Base-by-base conservation (phyloP, 2,113 vertebrate species). In the Oncorhynchus keta region DNA sequence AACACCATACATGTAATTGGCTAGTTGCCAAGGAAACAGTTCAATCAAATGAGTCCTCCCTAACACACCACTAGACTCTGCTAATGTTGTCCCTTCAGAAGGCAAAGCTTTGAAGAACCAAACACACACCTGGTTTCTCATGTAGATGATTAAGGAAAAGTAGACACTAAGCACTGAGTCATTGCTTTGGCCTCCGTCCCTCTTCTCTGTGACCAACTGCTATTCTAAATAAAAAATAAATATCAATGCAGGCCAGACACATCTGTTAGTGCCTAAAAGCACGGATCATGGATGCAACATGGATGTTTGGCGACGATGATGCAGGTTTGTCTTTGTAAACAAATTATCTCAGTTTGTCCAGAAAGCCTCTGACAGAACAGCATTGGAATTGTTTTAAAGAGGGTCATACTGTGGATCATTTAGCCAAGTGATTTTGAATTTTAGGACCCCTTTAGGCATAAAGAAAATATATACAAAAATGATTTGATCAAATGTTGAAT, bases 21-120 rank as follows among this genome's bases (percentile, higher is more conserved):
- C 65, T 48, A 24, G 78, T 81, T 81, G 69, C 77, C 72, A 76
- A 13, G 74, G 81, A 85, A 86, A 81, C 75, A 68, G 61, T 68
- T 82, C 5, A 77, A 51, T 75, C 70, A 69, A 66, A 74, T 73
- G 30, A 74, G 48, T 64, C 66, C 66, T 55, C 24, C 30, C 48
- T 80, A 70, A 48, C 68, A 48, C 68, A 13, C 13, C 8, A 22
- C 18, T 5, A 70, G 12, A 13, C n/a, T n/a, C 30, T 70, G 32
- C 13, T 35, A n/a, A 39, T 22, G n/a, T 6, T 13, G 3, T 48
- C 4, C 9, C 20, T 49, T 49, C 16, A 49, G 39, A 45, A 26
- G n/a, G 20, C 8, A n/a, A 45, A 49, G 20, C 68, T 26, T 49
- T 48, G 67, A 39, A 35, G 18, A 68, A 30, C 32, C 16, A 22